phyloP scores from a whole-genome alignment of 2,888 invertebrate species.

The Congeria kusceri region DNA sequence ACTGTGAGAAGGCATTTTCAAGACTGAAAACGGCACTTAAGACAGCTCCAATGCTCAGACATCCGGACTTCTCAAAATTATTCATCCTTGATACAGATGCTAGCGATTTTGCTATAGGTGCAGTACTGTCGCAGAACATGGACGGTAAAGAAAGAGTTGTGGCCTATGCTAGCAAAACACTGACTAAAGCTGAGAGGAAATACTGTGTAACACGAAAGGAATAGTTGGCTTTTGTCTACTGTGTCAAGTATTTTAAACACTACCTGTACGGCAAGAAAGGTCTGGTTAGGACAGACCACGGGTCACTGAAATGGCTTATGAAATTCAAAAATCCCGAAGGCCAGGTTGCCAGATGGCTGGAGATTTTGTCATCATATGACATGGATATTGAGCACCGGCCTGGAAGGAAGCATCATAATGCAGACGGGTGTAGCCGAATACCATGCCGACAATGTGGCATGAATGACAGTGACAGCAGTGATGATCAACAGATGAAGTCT shows the following conservation, averaged over 20 bases:
- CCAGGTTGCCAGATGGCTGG: slow-evolving; percentile 29
- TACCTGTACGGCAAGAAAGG: slow-evolving; percentile 59
- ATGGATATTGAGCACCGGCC: slow-evolving; percentile 45
- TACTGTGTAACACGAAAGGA: slow-evolving; percentile 58
- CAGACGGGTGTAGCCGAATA: slow-evolving; percentile 47
- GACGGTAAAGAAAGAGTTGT: slow-evolving; percentile 20
- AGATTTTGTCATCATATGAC: slow-evolving; percentile 37
- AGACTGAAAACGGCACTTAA: slow-evolving; percentile 11
- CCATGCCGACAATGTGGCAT: slow-evolving; percentile 22
- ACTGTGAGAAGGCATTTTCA: slow-evolving; percentile 15
- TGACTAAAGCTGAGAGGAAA: slow-evolving; percentile 24
- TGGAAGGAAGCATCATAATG: slow-evolving; percentile 53
- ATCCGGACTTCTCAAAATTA: slow-evolving; percentile 18
- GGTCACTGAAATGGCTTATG: slow-evolving; percentile 56
- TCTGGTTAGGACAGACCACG: slow-evolving; percentile 57
- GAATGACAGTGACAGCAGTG: background rate
- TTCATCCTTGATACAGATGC: slow-evolving; percentile 44
- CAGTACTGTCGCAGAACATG: slow-evolving; percentile 24
- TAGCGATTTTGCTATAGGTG: slow-evolving; percentile 31
- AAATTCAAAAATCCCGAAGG: slow-evolving; percentile 40
- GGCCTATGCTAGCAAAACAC: slow-evolving; percentile 26
- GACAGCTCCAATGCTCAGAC: slow-evolving; percentile 18
- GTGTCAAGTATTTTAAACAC: slow-evolving; percentile 53
- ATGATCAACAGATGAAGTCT: background rate
- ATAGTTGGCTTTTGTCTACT: slow-evolving; percentile 54